These are phyloP conservation scores for Pangasius sanitwongsei DNA, from an alignment of 2,797 vertebrate species.

Conservation along the genomic window DNA sequence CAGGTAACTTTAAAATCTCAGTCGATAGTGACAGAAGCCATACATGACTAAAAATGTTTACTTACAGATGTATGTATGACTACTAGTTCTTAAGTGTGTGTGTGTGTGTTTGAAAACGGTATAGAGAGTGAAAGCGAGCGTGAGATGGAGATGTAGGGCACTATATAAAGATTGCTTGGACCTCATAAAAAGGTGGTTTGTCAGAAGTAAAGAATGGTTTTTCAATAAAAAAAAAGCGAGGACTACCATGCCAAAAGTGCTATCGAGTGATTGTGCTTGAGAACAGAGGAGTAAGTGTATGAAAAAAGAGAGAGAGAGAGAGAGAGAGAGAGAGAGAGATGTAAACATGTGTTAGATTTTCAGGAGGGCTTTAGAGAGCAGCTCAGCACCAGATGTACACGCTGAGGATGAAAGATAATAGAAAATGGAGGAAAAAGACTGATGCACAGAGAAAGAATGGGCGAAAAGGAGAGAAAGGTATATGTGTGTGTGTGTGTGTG, in stretches of 20 bases:
- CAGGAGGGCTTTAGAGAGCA: conserved; percentile 11
- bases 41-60: neutral
- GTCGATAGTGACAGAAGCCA: neutral
- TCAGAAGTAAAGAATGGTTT: conserved; percentile 35
- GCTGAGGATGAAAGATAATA: conserved; percentile 10
- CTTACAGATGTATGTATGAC: neutral
- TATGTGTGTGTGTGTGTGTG: neutral
- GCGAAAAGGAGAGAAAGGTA: neutral
- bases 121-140: neutral
- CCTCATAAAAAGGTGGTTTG: conserved; percentile 32
- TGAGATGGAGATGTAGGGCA: conserved; percentile 5
- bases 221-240: conserved; percentile 26
- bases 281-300: conserved; percentile 19
- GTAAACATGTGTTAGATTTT: conserved; percentile 21
- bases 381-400: neutral
- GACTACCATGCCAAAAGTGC: conserved; percentile 6
- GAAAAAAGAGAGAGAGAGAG: neutral
- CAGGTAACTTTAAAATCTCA: neutral
- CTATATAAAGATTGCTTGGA: conserved; percentile 3
- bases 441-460: neutral
- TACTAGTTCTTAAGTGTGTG: neutral
- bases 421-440: neutral
- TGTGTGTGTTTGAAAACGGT: neutral
- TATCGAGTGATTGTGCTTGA: conserved; percentile 32
- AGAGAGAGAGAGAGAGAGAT: conserved; percentile 13